Base-by-base conservation (phyloP, 2,797 vertebrate genomes). In the Crax fasciolata region DNA sequence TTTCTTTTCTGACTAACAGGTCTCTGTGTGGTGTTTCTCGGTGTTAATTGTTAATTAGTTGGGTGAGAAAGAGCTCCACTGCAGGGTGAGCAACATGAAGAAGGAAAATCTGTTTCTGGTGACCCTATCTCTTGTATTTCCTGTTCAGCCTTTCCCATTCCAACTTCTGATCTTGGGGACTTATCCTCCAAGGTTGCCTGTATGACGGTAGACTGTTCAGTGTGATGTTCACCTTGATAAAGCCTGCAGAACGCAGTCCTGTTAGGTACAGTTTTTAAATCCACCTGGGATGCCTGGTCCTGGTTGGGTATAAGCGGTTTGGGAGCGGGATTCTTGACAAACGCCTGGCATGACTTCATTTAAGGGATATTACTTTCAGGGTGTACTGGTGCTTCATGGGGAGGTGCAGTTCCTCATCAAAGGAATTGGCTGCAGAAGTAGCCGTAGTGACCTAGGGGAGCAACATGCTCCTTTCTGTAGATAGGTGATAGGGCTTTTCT, bases 321-420 rank as follows among this genome's bases (percentile, higher is more conserved):
- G 18, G 28, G 21, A 52, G 18, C 14, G 16, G 15, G 11, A 23
- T 52, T 51, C 30, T 41, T 39, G 61, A 16, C 46, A n/a, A 43
- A 52, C 14, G 13, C 19, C 2, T 21, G 16, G 54, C 0, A 8
- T 1, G 11, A 5, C 38, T 71, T 23, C 21, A 2, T 13, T 23
- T 28, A 13, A 32, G 39, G 62, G 59, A 5, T 15, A 17, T 1
- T 13, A 2, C 27, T 59, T 44, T 7, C 6, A 59, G 44, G 44
- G 23, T 35, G 5, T 51, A 20, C 28, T 5, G 27, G 1, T n/a
- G 39, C 44, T 77, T 68, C 8, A 0, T 27, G 89, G n/a, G 38
- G 30, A 90, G 67, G 49, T 68, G 61, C 62, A 73, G 28, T 17
- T 43, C 65, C 39, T 51, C 75, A 75, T 46, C 35, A 44, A 65